Percentiles rank a stretch among this genome's conserved stretches.
Evolutionary conservation across 2,113 vertebrate species (phyloP).

Genomic region (Eudyptes chrysolophus): DNA sequence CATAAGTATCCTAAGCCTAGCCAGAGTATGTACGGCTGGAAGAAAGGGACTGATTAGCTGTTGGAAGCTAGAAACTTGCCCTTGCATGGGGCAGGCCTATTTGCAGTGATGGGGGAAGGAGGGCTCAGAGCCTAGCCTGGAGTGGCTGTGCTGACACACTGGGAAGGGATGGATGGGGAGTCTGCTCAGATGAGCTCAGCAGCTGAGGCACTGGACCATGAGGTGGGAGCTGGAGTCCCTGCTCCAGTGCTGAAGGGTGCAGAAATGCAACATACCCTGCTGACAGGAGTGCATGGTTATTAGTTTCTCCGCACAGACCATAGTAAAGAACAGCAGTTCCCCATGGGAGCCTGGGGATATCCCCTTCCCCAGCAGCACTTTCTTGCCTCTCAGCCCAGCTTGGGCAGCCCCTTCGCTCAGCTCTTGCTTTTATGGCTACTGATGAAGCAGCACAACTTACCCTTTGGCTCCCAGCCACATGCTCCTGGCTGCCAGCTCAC

Average conservation of each 20-base stretch:
- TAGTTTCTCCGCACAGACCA: background rate
- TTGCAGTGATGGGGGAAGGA: background rate
- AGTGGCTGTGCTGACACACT: background rate
- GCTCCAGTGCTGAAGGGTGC: background rate
- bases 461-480: background rate
- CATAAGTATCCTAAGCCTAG: background rate
- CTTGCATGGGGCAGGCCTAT: background rate
- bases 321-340: background rate
- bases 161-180: background rate
- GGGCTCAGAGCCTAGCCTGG: background rate
- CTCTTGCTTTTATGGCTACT: background rate
- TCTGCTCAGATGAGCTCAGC: background rate
- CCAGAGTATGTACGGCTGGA: background rate
- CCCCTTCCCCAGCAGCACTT: background rate
- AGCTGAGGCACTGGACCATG: background rate
- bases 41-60: background rate
- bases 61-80: background rate
- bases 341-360: background rate
- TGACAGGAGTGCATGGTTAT: background rate
- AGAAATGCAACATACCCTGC: accelerated
- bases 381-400: background rate
- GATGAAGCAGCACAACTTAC: background rate
- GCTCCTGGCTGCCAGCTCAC: background rate
- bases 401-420: background rate
- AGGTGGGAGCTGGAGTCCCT: background rate